Conservation (phyloP, 2,797 vertebrate species). For the Lepus oiostolus region DNA sequence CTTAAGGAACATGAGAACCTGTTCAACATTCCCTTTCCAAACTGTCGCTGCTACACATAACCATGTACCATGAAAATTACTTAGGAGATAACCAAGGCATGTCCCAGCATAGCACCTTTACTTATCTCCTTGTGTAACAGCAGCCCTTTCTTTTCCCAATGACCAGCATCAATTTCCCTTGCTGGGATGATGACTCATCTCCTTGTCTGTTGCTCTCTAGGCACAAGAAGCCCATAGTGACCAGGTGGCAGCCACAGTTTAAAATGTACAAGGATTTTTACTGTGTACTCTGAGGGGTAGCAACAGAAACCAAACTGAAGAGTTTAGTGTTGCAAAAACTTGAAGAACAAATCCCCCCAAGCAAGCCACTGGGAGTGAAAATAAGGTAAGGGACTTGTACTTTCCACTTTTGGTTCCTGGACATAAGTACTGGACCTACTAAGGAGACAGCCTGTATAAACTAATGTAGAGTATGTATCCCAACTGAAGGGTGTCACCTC, state of each 20-base stretch:
- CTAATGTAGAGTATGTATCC: not conserved
- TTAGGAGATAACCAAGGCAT: not conserved
- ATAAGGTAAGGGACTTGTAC: not conserved
- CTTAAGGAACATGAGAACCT: not conserved
- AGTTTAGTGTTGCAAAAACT: not conserved
- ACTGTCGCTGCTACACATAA: not conserved
- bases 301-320: slow-evolving; percentile 34
- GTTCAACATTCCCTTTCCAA: not conserved
- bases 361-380: not conserved
- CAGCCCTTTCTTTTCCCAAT: not conserved
- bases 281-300: not conserved
- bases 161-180: not conserved
- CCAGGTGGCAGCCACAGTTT: not conserved
- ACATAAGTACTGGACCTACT: not conserved
- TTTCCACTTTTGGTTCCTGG: not conserved
- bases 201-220: not conserved
- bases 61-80: slow-evolving; percentile 9
- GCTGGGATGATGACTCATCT: not conserved
- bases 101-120: not conserved
- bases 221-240: not conserved
- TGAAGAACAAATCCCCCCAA: slow-evolving; percentile 22
- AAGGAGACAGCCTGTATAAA: not conserved
- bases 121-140: not conserved
- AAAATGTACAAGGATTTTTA: not conserved
- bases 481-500: not conserved